Conservation (phyloP, 2,797 vertebrate species). For the Valencia hispanica region DNA sequence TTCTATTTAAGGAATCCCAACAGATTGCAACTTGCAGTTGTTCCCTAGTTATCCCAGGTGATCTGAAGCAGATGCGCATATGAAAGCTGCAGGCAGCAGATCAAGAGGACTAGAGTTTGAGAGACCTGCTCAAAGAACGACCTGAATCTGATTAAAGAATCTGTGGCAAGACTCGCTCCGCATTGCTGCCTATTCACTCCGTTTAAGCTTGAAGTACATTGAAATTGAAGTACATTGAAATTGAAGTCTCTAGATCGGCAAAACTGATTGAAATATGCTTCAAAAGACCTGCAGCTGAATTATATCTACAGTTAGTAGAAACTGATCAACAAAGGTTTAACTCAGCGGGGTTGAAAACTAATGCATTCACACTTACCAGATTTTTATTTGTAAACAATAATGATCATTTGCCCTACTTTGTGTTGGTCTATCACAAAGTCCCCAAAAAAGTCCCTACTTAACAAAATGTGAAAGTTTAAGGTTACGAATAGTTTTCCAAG, state of each 20-base stretch:
- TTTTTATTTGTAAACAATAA: not conserved
- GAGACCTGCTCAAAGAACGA: no score
- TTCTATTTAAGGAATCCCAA: no score
- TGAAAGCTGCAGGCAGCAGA: no score
- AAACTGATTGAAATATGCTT: not conserved
- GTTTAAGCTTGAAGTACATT: no score
- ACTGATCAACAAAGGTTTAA: not conserved
- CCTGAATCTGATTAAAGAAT: no score
- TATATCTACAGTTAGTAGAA: not conserved
- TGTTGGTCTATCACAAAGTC: not conserved
- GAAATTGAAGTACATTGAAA: no score
- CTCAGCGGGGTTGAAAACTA: not conserved
- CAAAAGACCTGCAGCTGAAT: not conserved
- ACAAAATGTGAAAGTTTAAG: not conserved
- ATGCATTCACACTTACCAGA: not conserved
- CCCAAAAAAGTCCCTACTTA: not conserved
- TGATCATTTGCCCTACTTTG: not conserved
- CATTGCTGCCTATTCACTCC: no score
- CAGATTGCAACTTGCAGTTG: no score
- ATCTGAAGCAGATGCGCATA: no score
- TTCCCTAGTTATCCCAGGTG: not conserved
- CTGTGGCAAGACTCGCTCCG: no score
- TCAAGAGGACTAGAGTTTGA: no score
- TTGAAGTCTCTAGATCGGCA: not conserved
- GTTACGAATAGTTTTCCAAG: not conserved